These are phyloP conservation scores for Pollenia labialis DNA, from an alignment of 2,888 invertebrate genomes.

Conservation along the genomic window DNA sequence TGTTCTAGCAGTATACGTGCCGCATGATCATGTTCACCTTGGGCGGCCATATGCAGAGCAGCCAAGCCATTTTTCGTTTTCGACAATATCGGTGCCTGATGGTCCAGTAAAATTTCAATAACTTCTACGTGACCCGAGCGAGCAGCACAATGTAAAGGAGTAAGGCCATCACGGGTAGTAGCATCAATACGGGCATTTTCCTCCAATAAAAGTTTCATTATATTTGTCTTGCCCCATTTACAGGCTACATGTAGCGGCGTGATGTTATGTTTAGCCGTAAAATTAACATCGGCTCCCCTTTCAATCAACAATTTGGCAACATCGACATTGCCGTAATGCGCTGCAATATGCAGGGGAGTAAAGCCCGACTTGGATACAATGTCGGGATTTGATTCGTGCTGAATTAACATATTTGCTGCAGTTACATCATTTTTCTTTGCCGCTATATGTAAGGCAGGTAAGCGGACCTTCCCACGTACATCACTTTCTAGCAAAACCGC, in stretches of 20 bases:
- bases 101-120: conserved; percentile 93
- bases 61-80: conserved; percentile 98
- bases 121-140: conserved; percentile 98
- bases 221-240: conserved; percentile 98
- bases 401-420: conserved; percentile 94
- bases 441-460: conserved; percentile 98
- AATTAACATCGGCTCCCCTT: conserved; percentile 97
- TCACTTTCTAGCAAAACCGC: conserved; percentile 98
- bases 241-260: conserved; percentile 99
- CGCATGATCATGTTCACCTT: conserved; percentile 99
- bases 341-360: conserved; percentile 98
- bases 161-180: conserved; percentile 96
- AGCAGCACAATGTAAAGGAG: conserved; percentile 98
- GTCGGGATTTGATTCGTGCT: conserved; percentile 98
- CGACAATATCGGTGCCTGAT: conserved; percentile 96
- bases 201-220: conserved; percentile 94
- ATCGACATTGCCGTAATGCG: conserved; percentile 98
- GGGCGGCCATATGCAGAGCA: conserved; percentile 99
- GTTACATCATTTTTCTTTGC: conserved; percentile 99
- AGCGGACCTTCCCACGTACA: conserved; percentile 96
- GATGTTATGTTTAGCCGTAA: conserved; percentile 98
- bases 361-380: conserved; percentile 98
- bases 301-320: conserved; percentile 95
- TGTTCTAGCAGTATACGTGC: conserved; percentile 95
- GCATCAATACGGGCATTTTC: conserved; percentile 96